phyloP scores from a whole-genome alignment of 2,113 vertebrate genomes.

The Pycnonotus jocosus region DNA sequence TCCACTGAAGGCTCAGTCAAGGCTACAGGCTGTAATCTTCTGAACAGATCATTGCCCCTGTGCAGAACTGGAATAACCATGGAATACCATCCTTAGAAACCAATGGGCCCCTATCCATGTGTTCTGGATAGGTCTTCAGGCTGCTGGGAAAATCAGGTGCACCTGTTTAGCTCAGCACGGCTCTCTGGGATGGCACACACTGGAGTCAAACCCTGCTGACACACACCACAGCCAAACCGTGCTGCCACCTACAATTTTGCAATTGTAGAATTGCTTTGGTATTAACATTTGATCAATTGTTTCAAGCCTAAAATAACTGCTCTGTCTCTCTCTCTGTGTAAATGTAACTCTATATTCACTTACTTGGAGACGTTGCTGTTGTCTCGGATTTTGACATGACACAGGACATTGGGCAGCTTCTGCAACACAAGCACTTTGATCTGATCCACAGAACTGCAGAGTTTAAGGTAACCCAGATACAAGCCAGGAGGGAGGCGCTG shows the following conservation, averaged over 20 bases:
- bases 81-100: not conserved
- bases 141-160: not conserved
- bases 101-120: not conserved
- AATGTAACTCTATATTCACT: not conserved
- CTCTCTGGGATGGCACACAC: not conserved
- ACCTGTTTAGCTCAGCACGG: not conserved
- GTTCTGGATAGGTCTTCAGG: not conserved
- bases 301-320: not conserved
- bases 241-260: not conserved
- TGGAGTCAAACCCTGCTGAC: not conserved
- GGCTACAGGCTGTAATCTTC: not conserved
- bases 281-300: not conserved
- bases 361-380: constrained; percentile 91
- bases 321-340: not conserved
- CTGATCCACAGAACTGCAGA: constrained; percentile 97
- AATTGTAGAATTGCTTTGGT: not conserved
- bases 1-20: not conserved
- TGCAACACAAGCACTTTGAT: constrained; percentile 93
- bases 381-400: constrained; percentile 86
- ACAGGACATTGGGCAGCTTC: constrained; percentile 89
- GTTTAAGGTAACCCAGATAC: constrained; percentile 94
- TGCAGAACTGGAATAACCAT: not conserved
- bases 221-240: not conserved
- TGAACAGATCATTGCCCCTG: not conserved
- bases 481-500: constrained; percentile 85